Base-by-base conservation (phyloP, 1,140 invertebrate species). In the Drosophila kikkawai region DNA sequence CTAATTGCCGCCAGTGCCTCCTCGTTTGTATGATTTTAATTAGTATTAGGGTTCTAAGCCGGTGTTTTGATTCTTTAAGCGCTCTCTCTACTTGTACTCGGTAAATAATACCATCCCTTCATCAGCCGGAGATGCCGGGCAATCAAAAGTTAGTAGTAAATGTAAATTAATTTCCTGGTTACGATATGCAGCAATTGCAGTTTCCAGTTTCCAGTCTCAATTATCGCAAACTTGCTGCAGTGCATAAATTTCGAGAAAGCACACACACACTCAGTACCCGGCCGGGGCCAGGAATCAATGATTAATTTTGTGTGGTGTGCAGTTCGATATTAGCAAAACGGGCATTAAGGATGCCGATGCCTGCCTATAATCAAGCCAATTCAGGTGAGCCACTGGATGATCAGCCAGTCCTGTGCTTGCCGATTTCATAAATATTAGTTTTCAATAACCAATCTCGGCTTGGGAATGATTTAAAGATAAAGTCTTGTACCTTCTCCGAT, bases 271-370 rank as follows among this genome's bases (percentile, higher is more conserved):
- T 19, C 29, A 26, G n/a, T 61, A 45, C 61, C 3, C 26, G 45
- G n/a, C 19, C 41, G 29, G 34, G 22, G 55, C 13, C 53, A 50
- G 74, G 57, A 51, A 74, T 82, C 64, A 74, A 75, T 87, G 80
- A 87, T 83, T 87, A 88, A 88, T 80, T 83, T 88, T 87, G 73
- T 84, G 80, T 71, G 68, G 77, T 68, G 53, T 26, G 44, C 48
- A 60, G 56, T 68, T 78, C 75, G 22, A 78, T 78, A 78, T 60
- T 58, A 61, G 41, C 36, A 56, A 56, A 26, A n/a, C 36, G 53
- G 34, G 39, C 53, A 56, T 56, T 39, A 39, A 39, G 53, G 19
- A 56, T 15, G 36, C 53, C 22, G 19, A 56, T 15, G 36, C 53
- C 53, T 15, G 36, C 53, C 53, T 26, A 56, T 56, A 56, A 56